Conservation (phyloP, 2,797 vertebrate genomes). For the Bryconaethiops microstoma region DNA sequence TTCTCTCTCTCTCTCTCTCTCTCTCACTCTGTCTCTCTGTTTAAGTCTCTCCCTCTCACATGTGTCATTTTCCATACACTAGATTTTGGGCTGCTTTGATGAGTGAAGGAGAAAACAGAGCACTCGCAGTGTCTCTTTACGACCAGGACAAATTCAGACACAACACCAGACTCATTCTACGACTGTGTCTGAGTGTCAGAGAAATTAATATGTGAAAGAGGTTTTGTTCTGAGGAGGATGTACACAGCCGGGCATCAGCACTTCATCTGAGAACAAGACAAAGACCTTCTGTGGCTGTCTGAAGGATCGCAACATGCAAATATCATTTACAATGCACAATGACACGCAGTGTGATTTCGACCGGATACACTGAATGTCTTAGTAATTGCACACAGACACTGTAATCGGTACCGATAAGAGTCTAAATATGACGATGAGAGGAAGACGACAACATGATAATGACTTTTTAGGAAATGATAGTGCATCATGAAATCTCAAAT, state of each 20-base stretch:
- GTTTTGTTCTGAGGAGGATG: conserved; percentile 30
- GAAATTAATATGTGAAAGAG: conserved; percentile 33
- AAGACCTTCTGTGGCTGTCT: conserved; percentile 17
- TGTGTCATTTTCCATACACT: background rate
- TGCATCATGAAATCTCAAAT: background rate
- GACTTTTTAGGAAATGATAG: background rate
- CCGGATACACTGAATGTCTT: background rate
- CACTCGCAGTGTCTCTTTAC: conserved; percentile 27
- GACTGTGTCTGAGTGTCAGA: conserved; percentile 29
- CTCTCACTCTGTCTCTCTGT: background rate
- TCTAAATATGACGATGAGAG: conserved; percentile 1
- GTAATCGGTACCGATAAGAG: conserved; percentile 7
- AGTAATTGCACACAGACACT: background rate
- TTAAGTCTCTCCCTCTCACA: background rate
- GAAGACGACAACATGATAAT: background rate
- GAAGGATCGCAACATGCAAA: conserved; percentile 16
- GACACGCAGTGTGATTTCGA: conserved; percentile 1
- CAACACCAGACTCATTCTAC: conserved; percentile 16
- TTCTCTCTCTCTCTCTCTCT: background rate
- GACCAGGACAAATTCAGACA: conserved; percentile 15
- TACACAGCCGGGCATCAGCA: conserved; percentile 26
- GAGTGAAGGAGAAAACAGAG: conserved; percentile 11
- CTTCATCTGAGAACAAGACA: conserved; percentile 31
- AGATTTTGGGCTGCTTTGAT: conserved; percentile 37
- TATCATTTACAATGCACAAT: conserved; percentile 22